Base-by-base conservation (phyloP, 92 coral and sea anemone species). In the Diadumene lineata region DNA sequence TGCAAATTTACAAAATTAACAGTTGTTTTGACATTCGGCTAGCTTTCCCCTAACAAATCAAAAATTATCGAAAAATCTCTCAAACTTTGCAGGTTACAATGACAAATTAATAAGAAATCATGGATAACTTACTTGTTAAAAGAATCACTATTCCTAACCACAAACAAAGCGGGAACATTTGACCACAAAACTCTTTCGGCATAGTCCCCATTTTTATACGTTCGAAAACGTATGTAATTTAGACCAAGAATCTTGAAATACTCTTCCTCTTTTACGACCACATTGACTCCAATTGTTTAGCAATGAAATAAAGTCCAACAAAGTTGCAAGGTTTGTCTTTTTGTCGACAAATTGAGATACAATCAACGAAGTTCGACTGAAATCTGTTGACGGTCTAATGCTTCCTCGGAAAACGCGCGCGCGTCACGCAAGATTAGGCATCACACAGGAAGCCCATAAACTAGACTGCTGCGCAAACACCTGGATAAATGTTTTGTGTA, bases 111-210 rank as follows among this genome's bases (percentile, higher is more conserved):
- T 43, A 25, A 43, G 31, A 48, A 9, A 13, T 24, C 74, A 43
- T 22, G 23, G 24, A 31, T 22, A 1, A 70, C 75, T 55, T 70
- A 70, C 75, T 34, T 70, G 65, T 6, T 31, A 70, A 64, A 3
- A 70, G 64, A 50, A 70, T 27, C 30, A 19, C 43, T 18, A 70
- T 25, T 29, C 30, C 75, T 19, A 22, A 24, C 51, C 46, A 44
- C 48, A 53, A 46, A 28, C 2, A 24, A 70, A 28, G 50, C 65
- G 65, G 65, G 65, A 10, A 60, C 22, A 60, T 9, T 23, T 2
- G 32, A 1, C 32, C 29, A 22, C 4, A 4, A 2, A 8, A 16
- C 4, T 22, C 7, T 53, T 53, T 16, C 7, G 29, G 4, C 26
- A 13, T 32, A 60, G 31, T n/a, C n/a, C n/a, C 29, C 32, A 9